Conservation (phyloP, 2,888 invertebrate genomes). For the Machimus atricapillus region DNA sequence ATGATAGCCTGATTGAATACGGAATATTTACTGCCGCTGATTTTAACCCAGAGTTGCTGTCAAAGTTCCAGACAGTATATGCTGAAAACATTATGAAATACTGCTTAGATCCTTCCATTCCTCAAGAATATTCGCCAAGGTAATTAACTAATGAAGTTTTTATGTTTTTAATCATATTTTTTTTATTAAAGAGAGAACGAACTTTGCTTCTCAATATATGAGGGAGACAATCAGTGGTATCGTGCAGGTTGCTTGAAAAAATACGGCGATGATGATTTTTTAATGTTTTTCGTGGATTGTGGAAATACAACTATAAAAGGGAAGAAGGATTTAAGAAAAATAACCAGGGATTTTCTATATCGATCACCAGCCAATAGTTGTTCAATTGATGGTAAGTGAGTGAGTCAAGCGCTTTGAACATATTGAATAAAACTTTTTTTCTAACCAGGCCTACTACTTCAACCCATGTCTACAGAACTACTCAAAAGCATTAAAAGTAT, state of each 20-base stretch:
- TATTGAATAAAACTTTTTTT: background rate
- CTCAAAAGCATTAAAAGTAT: background rate
- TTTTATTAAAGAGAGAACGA: slow-evolving; percentile 48
- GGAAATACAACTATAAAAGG: slow-evolving; percentile 50
- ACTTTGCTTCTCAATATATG: slow-evolving; percentile 50
- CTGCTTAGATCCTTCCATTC: slow-evolving; percentile 45
- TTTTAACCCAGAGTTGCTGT: slow-evolving; percentile 47
- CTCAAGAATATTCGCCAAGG: slow-evolving; percentile 49
- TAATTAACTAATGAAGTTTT: slow-evolving; percentile 31
- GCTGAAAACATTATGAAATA: slow-evolving; percentile 47
- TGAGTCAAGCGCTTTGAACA: background rate
- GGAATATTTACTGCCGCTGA: slow-evolving; percentile 49
- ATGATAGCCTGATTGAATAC: slow-evolving; percentile 48
- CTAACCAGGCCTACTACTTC: background rate
- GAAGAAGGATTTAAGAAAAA: slow-evolving; percentile 50
- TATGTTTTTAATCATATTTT: background rate
- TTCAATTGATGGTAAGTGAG: slow-evolving; percentile 48
- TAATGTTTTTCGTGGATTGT: slow-evolving; percentile 52
- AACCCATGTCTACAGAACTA: background rate
- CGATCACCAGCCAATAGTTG: slow-evolving; percentile 51
- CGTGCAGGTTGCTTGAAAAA: slow-evolving; percentile 50
- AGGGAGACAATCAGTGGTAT: slow-evolving; percentile 52
- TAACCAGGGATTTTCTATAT: slow-evolving; percentile 50
- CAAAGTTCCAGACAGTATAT: slow-evolving; percentile 46
- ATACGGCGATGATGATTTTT: slow-evolving; percentile 47